Evolutionary conservation across 2,113 vertebrate genomes (phyloP).

Genomic region (Spheniscus mendiculus): DNA sequence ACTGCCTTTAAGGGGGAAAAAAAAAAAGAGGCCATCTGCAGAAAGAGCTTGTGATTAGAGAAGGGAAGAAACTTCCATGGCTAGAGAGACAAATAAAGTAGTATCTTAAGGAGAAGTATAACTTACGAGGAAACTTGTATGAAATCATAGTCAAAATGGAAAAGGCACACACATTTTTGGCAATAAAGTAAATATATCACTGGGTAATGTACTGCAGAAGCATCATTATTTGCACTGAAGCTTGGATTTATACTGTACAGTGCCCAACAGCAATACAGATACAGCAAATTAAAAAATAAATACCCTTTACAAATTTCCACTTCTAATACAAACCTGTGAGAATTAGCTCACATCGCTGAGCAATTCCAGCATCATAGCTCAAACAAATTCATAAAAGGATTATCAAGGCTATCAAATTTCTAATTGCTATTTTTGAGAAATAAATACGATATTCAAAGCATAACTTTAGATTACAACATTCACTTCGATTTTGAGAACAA

Average conservation of each 20-base stretch:
- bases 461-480: background rate
- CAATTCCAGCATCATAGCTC: rapidly evolving
- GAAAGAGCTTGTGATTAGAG: background rate
- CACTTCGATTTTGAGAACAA: background rate
- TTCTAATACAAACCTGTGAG: background rate
- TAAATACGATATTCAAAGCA: background rate
- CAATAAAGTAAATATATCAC: background rate
- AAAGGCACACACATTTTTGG: background rate
- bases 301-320: background rate
- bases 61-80: background rate
- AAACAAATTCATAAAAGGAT: background rate
- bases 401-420: background rate
- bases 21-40: background rate
- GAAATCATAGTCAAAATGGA: background rate
- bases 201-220: background rate
- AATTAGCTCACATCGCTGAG: background rate
- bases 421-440: background rate
- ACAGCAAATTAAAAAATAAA: background rate
- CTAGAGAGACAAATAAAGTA: background rate
- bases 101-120: background rate
- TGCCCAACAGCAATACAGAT: background rate
- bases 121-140: background rate
- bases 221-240: background rate
- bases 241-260: background rate
- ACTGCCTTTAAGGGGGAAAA: background rate